phyloP scores from a whole-genome alignment of 2,797 vertebrate genomes.

The Phoeniculus purpureus region DNA sequence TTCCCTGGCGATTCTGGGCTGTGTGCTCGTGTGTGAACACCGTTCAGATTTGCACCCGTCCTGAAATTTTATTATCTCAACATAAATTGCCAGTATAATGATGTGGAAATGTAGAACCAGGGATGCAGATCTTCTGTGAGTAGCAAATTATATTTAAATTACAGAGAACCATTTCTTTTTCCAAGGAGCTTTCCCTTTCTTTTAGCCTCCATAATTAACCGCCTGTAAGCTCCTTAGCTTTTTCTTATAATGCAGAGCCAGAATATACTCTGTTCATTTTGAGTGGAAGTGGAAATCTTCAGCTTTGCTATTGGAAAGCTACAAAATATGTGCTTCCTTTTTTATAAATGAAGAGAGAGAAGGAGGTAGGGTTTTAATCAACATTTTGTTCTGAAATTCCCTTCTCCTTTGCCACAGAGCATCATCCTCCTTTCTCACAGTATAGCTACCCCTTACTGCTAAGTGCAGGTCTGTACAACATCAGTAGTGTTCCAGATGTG shows the following conservation, averaged over 20 bases:
- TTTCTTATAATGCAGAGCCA: neutral
- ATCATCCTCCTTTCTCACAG: neutral
- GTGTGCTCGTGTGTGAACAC: neutral
- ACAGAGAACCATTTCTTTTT: neutral
- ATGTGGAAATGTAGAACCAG: conserved; percentile 27
- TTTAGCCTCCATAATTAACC: neutral
- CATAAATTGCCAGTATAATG: conserved; percentile 14
- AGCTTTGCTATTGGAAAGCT: neutral
- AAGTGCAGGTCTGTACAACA: neutral
- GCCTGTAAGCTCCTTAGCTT: neutral
- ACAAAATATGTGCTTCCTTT: neutral
- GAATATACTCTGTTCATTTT: neutral
- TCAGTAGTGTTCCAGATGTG: neutral
- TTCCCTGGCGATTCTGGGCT: neutral
- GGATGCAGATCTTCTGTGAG: neutral
- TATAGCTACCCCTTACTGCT: neutral
- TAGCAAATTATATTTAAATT: neutral
- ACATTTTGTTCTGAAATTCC: neutral
- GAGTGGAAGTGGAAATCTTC: neutral
- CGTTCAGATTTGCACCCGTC: neutral
- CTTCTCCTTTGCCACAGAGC: neutral
- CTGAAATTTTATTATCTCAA: conserved; percentile 29
- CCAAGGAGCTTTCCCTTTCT: neutral
- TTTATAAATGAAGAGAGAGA: neutral
- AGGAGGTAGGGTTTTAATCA: neutral